These are phyloP conservation scores for Sepioteuthis lessoniana DNA, from an alignment of 2,888 invertebrate genomes.

Conservation along the genomic window DNA sequence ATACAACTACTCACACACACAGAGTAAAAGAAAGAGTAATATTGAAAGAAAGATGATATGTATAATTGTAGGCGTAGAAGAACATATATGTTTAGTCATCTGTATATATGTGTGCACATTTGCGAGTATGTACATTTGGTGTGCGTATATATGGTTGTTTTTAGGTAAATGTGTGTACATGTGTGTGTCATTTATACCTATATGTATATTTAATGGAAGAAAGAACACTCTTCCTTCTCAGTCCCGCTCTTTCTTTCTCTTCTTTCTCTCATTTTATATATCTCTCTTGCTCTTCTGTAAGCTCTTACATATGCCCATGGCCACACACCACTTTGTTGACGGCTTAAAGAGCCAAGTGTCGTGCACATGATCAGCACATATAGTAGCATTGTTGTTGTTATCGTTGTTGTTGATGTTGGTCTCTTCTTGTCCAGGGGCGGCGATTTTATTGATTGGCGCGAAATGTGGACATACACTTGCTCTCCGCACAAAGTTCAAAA, in stretches of 20 bases:
- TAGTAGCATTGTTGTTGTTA: not conserved
- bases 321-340: not conserved
- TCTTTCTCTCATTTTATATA: not conserved
- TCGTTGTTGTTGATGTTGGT: not conserved
- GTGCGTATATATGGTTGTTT: not conserved
- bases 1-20: not conserved
- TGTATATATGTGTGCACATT: not conserved
- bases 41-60: not conserved
- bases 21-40: not conserved
- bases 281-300: not conserved
- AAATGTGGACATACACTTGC: not conserved
- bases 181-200: not conserved
- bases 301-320: not conserved
- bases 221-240: no score
- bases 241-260: no score
- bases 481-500: not conserved
- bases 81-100: not conserved
- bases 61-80: not conserved
- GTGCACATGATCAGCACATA: not conserved
- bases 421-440: not conserved
- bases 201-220: not conserved
- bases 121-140: not conserved
- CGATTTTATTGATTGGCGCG: not conserved
- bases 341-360: slow-evolving; percentile 33
- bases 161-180: not conserved